These are phyloP conservation scores for Microcebus tavaratra DNA, from an alignment of 2,113 vertebrate species.

Conservation along the genomic window DNA sequence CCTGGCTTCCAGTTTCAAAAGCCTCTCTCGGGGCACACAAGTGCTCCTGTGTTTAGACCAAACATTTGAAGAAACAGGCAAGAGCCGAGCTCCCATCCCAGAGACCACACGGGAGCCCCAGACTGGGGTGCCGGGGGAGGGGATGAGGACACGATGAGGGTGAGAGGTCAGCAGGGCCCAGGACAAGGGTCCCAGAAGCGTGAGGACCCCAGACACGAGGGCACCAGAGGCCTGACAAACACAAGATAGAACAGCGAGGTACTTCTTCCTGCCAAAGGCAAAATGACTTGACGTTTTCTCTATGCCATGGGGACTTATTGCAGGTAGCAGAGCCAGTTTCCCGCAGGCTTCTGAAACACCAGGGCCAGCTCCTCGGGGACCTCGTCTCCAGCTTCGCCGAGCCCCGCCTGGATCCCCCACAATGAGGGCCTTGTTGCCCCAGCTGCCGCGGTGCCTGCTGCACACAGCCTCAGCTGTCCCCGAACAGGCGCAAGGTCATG, in stretches of 20 bases:
- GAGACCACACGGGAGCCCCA: neutral
- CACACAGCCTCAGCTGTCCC: neutral
- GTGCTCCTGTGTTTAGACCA: neutral
- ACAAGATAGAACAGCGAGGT: accelerated
- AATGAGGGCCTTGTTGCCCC: neutral
- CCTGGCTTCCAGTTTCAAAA: neutral
- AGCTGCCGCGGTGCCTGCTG: neutral
- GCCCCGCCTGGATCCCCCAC: neutral
- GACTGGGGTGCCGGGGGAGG: accelerated
- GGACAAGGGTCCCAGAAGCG: neutral
- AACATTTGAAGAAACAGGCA: neutral
- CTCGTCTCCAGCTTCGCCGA: accelerated
- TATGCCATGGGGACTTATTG: accelerated
- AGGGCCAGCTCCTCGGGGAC: neutral
- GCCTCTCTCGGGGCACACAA: neutral
- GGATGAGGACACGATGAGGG: accelerated
- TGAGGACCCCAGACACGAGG: neutral
- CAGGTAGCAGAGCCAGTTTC: neutral
- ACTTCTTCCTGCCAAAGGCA: neutral
- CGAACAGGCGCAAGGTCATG: neutral
- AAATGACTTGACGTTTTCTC: neutral
- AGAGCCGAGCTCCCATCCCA: neutral
- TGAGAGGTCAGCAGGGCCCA: neutral
- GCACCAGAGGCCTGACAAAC: too few relatives aligned
- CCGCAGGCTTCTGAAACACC: neutral